These are phyloP conservation scores for Polia nebulosa DNA, from an alignment of 2,888 invertebrate genomes.

Conservation along the genomic window DNA sequence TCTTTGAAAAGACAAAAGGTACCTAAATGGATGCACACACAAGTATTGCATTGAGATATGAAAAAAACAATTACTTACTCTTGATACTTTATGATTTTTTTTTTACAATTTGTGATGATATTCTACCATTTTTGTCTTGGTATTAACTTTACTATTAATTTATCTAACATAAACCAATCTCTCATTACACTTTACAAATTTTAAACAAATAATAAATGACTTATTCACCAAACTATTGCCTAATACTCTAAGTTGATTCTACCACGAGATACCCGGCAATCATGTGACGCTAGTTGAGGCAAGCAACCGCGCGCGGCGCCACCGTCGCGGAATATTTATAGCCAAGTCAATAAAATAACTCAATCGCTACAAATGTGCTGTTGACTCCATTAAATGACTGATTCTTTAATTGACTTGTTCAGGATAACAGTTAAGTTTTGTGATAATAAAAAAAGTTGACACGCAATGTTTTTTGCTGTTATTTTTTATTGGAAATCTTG, in stretches of 20 bases:
- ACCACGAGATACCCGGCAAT: slow-evolving; percentile 56
- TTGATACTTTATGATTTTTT: no score
- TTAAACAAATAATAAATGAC: slow-evolving; percentile 1
- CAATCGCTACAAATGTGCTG: slow-evolving; percentile 1
- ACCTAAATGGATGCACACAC: not conserved
- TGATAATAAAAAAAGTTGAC: not conserved
- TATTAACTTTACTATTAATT: no score
- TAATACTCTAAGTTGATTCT: not conserved
- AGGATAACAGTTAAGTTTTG: slow-evolving; percentile 2
- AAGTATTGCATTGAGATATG: not conserved
- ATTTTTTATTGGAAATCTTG: no score
- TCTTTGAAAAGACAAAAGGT: not conserved
- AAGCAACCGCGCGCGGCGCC: slow-evolving; percentile 68
- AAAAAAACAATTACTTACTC: no score
- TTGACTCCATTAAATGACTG: slow-evolving; percentile 14
- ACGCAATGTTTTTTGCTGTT: not conserved
- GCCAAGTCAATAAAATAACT: slow-evolving; percentile 12
- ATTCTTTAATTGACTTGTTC: slow-evolving; percentile 23
- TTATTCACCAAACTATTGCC: not conserved
- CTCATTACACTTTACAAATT: not conserved
- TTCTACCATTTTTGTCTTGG: no score
- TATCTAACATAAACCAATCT: not conserved
- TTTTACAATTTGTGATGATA: no score
- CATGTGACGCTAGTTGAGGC: slow-evolving; percentile 75
- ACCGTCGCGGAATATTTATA: slow-evolving; percentile 55